Conservation (phyloP, 2,888 invertebrate species). For the Plemyria rubiginata region DNA sequence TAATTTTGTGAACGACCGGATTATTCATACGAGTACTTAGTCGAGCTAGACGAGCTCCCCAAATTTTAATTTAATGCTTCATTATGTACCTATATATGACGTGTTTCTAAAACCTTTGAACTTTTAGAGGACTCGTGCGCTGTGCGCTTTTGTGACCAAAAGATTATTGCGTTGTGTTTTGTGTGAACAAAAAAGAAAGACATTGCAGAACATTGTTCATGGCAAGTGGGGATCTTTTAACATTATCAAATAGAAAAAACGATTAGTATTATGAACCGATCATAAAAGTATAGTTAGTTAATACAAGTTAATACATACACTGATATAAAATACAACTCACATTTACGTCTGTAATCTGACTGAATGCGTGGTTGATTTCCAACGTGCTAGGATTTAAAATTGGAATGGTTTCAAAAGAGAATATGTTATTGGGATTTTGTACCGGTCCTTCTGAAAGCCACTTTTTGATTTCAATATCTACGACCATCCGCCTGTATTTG, state of each 20-base stretch:
- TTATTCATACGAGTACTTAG: slow-evolving; percentile 42
- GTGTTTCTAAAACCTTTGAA: slow-evolving; percentile 2
- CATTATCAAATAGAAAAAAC: no score
- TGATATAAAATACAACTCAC: no score
- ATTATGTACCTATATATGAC: slow-evolving; percentile 10
- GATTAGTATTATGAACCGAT: no score
- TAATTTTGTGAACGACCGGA: slow-evolving; percentile 42
- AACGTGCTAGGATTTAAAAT: no score
- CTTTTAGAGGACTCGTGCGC: background rate
- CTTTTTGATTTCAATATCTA: background rate
- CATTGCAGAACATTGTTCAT: no score
- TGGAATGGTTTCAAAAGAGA: background rate
- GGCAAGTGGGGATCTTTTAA: no score
- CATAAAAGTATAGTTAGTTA: no score
- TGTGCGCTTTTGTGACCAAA: no score
- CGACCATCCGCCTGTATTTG: background rate
- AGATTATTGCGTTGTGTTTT: no score
- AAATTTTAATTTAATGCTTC: slow-evolving; percentile 39
- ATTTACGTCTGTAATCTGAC: no score
- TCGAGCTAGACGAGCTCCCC: slow-evolving; percentile 31
- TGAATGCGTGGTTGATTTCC: no score
- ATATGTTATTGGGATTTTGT: background rate
- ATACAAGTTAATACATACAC: no score
- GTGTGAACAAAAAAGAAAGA: background rate
- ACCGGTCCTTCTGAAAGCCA: background rate